A percentile compares a stretch with the other conserved stretches of the same genome.
Conservation (phyloP, 2,888 invertebrate species). For the Cosmorhoe ocellata region DNA sequence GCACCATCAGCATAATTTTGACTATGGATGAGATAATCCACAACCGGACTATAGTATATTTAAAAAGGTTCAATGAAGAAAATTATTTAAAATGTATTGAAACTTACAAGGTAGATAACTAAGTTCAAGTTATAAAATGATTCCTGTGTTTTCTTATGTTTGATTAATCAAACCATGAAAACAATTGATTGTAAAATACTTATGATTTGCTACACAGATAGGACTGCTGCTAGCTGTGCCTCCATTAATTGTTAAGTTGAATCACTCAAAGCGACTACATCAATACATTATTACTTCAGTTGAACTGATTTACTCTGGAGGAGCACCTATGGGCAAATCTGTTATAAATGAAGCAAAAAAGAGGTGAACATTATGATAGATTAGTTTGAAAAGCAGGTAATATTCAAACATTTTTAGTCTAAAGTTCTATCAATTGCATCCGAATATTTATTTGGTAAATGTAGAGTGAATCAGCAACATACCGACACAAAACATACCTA, state of each 20-base stretch:
- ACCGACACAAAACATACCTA: too few species aligned
- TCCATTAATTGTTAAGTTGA: conserved; percentile 52
- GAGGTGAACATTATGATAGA: conserved; percentile 38
- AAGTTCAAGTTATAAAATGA: too few species aligned
- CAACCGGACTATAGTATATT: conserved; percentile 46
- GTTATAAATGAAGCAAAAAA: conserved; percentile 45
- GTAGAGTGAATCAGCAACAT: too few species aligned
- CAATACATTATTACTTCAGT: conserved; percentile 57
- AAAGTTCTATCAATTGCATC: too few species aligned
- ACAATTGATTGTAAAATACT: too few species aligned
- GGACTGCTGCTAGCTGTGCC: conserved; percentile 50
- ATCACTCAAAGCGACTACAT: conserved; percentile 50
- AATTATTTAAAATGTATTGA: conserved; percentile 54
- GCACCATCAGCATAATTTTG: conserved; percentile 52
- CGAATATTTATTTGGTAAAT: too few species aligned
- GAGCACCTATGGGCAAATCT: conserved; percentile 52
- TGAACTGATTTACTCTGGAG: conserved; percentile 52
- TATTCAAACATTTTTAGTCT: too few species aligned
- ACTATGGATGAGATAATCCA: conserved; percentile 40
- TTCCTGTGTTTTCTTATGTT: too few species aligned
- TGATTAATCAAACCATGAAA: too few species aligned
- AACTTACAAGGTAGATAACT: conserved; percentile 52
- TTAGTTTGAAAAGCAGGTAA: too few species aligned
- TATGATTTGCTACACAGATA: conserved; percentile 42
- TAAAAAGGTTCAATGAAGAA: conserved; percentile 53